A percentile compares a stretch with the other conserved stretches of the same genome.
These are phyloP conservation scores for Noctua janthina DNA, from an alignment of 2,888 invertebrate species.

Conservation along the genomic window DNA sequence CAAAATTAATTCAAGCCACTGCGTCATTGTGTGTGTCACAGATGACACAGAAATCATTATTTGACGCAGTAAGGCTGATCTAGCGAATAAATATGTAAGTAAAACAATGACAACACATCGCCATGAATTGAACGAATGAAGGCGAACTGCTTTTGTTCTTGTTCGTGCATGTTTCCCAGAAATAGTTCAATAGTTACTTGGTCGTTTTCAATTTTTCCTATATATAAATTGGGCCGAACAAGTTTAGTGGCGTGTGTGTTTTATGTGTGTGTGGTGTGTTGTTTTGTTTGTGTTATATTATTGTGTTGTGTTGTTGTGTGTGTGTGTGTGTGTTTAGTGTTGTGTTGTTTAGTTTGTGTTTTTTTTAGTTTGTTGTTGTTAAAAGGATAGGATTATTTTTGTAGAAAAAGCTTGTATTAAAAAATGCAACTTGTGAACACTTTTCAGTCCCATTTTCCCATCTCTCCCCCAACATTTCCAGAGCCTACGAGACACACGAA, in stretches of 20 bases:
- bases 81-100: background rate
- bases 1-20: background rate
- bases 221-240: too few relatives aligned
- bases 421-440: background rate
- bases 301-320: too few relatives aligned
- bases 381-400: background rate
- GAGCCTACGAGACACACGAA: conserved; percentile 34
- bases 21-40: background rate
- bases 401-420: background rate
- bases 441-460: conserved; percentile 2
- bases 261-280: too few relatives aligned
- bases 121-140: conserved; percentile 5
- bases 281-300: too few relatives aligned
- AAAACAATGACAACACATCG: background rate
- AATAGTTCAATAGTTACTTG: background rate
- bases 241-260: too few relatives aligned
- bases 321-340: too few relatives aligned
- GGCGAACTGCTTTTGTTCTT: conserved; percentile 25
- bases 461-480: conserved; percentile 6
- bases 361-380: too few relatives aligned
- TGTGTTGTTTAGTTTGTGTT: too few relatives aligned
- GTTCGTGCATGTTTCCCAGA: background rate
- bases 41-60: background rate
- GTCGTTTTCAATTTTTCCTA: background rate
- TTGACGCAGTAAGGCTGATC: background rate